Evolutionary conservation across 2,797 vertebrate genomes (phyloP), one percentile per base, ranked within the genome.

Genomic region (Alfaro cultratus): DNA sequence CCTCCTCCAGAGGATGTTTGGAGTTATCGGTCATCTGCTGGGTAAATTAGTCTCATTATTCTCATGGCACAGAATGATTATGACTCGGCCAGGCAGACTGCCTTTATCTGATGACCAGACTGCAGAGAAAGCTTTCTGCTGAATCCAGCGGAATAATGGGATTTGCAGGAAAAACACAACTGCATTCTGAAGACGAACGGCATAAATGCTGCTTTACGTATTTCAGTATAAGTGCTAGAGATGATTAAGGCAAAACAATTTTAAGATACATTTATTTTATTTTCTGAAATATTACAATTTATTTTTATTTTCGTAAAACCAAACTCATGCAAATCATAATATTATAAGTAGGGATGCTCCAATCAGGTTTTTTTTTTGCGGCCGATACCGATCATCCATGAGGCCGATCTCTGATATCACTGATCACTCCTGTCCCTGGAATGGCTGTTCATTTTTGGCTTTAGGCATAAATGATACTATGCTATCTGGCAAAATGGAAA

Each of bases 1-100:
- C 47, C 71, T 81, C 87, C 85, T 91, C 86, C 79, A 78, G 88
- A 93, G 92, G 91, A 91, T 91, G 85, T 92, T 88, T 53, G 75
- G 82, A 77, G 85, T 89, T 95, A 95, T 95, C 93, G 87, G 93
- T 95, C 95, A 96, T 95, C 95, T 93, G 84, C 87, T 80, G 87
- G 82, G 89, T 92, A 94, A 95, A 95, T 96, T 90, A 95, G 90
- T 85, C 85, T 91, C 92, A 93, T 95, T 94, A 94, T 93, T 95
- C 88, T 91, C 82, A 83, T 90, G 90, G 89, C 93, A 88, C 87
- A 80, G 87, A 87, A 85, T 89, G 89, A 89, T 89, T 91, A 94
- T 95, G 92, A 94, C 92, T 91, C 91, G 92, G 91, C 80, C 90
- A 80, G 90, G 85, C 86, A 88, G 86, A 85, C 90, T 4, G 89